phyloP scores from a whole-genome alignment of 1,140 invertebrate species.

The Zeugodacus cucurbitae region DNA sequence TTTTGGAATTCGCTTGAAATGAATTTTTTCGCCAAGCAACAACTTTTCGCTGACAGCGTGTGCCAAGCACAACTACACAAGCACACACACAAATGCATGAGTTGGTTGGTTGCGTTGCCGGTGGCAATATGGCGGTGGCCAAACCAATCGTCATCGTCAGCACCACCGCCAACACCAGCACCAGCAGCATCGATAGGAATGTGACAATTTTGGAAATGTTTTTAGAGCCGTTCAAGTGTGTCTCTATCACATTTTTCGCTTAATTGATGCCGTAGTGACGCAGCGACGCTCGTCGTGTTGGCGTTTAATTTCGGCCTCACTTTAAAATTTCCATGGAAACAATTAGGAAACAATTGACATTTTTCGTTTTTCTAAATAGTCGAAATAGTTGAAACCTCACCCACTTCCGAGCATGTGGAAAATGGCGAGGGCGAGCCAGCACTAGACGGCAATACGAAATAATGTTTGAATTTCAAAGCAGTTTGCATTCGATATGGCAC shows the following conservation, averaged over 20 bases:
- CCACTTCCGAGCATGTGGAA: not conserved
- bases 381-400: constrained; percentile 27
- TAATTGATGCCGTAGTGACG: not conserved
- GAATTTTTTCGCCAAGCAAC: not conserved
- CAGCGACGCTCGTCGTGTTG: too few species aligned
- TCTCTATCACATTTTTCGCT: constrained; percentile 33
- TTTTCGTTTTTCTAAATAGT: constrained; percentile 25
- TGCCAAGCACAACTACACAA: not conserved
- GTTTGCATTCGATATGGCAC: not conserved
- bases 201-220: constrained; percentile 31
- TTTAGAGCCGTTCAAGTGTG: constrained; percentile 20
- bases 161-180: not conserved
- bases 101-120: not conserved
- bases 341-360: constrained; percentile 34
- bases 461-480: not conserved
- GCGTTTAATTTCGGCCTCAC: not conserved
- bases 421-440: not conserved
- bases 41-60: not conserved
- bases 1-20: constrained; percentile 17
- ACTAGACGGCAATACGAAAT: not conserved
- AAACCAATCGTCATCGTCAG: constrained; percentile 4
- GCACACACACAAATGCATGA: not conserved
- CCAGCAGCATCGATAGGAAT: constrained; percentile 11
- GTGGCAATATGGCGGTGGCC: not conserved
- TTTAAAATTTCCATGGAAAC: constrained; percentile 31